phyloP scores from a whole-genome alignment of 2,888 invertebrate species.

The Euspilapteryx auroguttella region DNA sequence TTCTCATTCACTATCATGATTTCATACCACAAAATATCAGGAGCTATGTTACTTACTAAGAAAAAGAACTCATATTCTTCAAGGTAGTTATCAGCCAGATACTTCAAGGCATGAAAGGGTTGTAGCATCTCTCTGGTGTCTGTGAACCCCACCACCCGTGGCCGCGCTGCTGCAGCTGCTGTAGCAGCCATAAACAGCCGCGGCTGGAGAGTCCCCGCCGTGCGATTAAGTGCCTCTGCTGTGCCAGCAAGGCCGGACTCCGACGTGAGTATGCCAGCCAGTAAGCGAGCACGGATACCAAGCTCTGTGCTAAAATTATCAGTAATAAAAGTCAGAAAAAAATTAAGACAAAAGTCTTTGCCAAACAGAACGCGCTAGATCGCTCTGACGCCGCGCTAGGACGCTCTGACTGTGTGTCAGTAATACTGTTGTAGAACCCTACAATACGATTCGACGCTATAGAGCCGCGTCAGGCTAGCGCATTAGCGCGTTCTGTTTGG shows the following conservation, averaged over 20 bases:
- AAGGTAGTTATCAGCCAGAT: constrained; percentile 84
- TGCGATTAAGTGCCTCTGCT: constrained; percentile 88
- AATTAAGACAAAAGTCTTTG: too few relatives aligned
- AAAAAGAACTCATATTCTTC: constrained; percentile 94
- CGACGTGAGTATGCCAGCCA: constrained; percentile 83
- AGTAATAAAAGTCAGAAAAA: too few relatives aligned
- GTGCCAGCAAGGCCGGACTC: constrained; percentile 71
- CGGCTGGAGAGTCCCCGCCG: constrained; percentile 82
- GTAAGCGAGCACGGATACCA: constrained; percentile 86
- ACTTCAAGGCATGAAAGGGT: constrained; percentile 87
- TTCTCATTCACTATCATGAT: too few relatives aligned
- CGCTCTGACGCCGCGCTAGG: too few relatives aligned
- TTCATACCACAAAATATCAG: too few relatives aligned
- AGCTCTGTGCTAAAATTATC: constrained; percentile 95
- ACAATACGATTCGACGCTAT: too few relatives aligned
- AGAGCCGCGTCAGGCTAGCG: too few relatives aligned
- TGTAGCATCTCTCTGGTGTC: constrained; percentile 73
- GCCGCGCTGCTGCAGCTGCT: constrained; percentile 32
- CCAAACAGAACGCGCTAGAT: too few relatives aligned
- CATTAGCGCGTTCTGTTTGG: too few relatives aligned
- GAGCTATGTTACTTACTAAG: too few relatives aligned
- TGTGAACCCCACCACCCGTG: constrained; percentile 84
- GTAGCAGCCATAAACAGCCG: constrained; percentile 75
- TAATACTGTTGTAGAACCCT: too few relatives aligned
- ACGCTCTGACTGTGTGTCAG: too few relatives aligned